A percentile compares a stretch with the other conserved stretches of the same genome.
phyloP scores from a whole-genome alignment of 1,140 invertebrate species.

The Hormaphis cornu region DNA sequence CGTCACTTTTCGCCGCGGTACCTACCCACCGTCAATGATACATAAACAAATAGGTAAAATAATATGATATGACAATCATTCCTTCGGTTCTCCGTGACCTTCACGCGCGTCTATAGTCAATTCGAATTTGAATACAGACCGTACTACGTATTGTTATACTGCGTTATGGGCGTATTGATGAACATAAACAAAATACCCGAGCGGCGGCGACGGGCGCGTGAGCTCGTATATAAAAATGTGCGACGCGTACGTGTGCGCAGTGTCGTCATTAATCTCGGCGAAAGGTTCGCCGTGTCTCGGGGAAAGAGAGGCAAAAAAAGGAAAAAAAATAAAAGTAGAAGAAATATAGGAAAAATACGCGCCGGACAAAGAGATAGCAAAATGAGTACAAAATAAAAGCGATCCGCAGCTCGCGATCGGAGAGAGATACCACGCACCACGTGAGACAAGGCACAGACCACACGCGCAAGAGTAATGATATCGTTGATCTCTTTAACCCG shows the following conservation, averaged over 20 bases:
- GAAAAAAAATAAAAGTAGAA: not conserved
- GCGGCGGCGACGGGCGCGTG: not conserved
- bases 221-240: no score
- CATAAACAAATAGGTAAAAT: no score
- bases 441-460: no score
- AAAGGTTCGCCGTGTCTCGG: constrained; percentile 3
- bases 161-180: not conserved
- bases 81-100: no score
- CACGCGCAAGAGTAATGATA: not conserved
- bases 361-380: no score
- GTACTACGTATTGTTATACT: not conserved
- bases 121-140: no score
- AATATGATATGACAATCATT: no score
- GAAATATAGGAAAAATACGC: no score
- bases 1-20: no score
- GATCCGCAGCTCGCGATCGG: constrained; percentile 1
- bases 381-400: constrained; percentile 5
- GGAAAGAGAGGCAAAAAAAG: not conserved
- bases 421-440: not conserved
- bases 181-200: not conserved
- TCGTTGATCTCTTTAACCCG: constrained; percentile 13
- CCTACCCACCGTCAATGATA: no score
- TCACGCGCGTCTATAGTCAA: no score
- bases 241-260: not conserved
- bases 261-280: constrained; percentile 7